phyloP scores from a whole-genome alignment of 1,140 invertebrate species.

The Anastrepha ludens region DNA sequence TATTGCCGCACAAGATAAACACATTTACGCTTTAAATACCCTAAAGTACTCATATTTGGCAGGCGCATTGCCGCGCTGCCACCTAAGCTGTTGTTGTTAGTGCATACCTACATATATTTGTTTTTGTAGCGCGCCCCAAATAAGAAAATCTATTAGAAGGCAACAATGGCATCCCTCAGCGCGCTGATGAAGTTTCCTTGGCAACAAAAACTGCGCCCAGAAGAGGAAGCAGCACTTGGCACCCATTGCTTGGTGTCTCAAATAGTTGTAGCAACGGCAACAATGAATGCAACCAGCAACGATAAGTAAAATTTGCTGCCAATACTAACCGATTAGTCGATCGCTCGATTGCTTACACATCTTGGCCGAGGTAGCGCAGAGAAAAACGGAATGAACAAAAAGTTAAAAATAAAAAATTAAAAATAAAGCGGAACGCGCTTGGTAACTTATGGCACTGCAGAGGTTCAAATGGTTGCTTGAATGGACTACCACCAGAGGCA shows the following conservation, averaged over 20 bases:
- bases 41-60: slow-evolving; percentile 45
- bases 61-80: not conserved
- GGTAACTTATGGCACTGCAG: slow-evolving; percentile 7
- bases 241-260: not conserved
- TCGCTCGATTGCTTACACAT: slow-evolving; percentile 4
- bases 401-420: not conserved
- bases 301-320: slow-evolving; percentile 21
- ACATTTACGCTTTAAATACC: slow-evolving; percentile 54
- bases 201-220: not conserved
- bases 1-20: slow-evolving; percentile 52
- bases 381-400: not conserved
- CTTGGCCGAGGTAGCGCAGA: not conserved
- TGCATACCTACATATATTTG: not conserved
- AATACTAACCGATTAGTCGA: slow-evolving; percentile 42
- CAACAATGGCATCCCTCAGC: not conserved
- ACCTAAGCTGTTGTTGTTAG: not conserved
- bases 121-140: slow-evolving; percentile 32
- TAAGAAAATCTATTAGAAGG: slow-evolving; percentile 25
- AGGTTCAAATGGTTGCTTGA: not conserved
- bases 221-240: not conserved
- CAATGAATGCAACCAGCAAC: slow-evolving; percentile 8
- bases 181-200: not conserved
- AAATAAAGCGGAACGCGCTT: not conserved
- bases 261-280: not conserved
- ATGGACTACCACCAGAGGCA: not conserved